These are phyloP conservation scores for Ricordea florida DNA, from an alignment of 92 coral and sea anemone genomes.

Conservation along the genomic window DNA sequence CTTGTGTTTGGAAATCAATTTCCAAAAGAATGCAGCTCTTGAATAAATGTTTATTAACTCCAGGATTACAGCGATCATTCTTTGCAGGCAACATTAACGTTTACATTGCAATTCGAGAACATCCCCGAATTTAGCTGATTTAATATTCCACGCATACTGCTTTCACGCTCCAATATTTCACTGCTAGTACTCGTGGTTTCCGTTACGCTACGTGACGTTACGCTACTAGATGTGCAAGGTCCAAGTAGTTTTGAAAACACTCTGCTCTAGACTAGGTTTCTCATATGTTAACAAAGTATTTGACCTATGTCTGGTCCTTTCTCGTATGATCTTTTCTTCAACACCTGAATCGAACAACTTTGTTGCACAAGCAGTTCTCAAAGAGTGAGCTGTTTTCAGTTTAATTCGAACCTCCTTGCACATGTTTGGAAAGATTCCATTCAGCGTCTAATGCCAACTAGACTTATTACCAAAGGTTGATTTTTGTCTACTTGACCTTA, in stretches of 20 bases:
- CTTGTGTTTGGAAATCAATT: too few species aligned
- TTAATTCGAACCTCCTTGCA: slow-evolving; percentile 29
- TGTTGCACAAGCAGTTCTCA: slow-evolving; percentile 53
- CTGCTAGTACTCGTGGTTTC: too few species aligned
- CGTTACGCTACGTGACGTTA: too few species aligned
- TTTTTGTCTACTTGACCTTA: slow-evolving; percentile 41
- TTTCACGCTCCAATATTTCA: too few species aligned
- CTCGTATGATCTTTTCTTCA: slow-evolving; percentile 53
- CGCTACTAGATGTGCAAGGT: slow-evolving; percentile 10
- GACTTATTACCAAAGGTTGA: slow-evolving; percentile 47
- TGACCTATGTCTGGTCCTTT: slow-evolving; percentile 60
- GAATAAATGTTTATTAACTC: too few species aligned
- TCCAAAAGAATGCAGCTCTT: too few species aligned
- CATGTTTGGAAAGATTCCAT: slow-evolving; percentile 50
- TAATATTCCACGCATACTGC: too few species aligned
- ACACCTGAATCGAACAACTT: slow-evolving; percentile 51
- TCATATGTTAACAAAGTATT: slow-evolving; percentile 49
- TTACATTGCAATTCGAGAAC: too few species aligned
- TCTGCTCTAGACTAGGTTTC: slow-evolving; percentile 40
- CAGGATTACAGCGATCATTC: too few species aligned
- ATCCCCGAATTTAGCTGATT: too few species aligned
- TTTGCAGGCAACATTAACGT: too few species aligned
- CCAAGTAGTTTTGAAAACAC: slow-evolving; percentile 22
- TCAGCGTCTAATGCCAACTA: slow-evolving; percentile 53
- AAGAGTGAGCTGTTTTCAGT: slow-evolving; percentile 46